These are phyloP conservation scores for Alexandromys oeconomus DNA, from an alignment of 2,797 vertebrate species.

Conservation along the genomic window DNA sequence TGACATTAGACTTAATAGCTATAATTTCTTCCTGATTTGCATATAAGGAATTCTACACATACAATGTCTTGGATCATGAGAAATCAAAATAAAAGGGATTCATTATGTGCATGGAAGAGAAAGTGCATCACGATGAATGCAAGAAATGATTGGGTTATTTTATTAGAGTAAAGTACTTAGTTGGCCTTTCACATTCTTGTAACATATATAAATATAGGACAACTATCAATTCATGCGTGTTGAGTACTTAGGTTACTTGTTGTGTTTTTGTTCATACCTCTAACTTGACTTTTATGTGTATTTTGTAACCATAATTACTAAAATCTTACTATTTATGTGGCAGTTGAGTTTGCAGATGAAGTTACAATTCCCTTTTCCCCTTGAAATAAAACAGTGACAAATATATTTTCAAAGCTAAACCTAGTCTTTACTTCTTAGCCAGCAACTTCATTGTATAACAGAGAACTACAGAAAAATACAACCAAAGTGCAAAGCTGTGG, in stretches of 20 bases:
- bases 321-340: neutral
- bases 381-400: neutral
- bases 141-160: neutral
- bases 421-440: neutral
- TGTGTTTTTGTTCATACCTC: neutral
- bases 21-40: neutral
- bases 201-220: neutral
- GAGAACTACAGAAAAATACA: neutral
- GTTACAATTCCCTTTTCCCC: neutral
- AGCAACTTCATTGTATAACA: neutral
- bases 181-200: neutral
- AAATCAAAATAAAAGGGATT: neutral
- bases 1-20: rapidly evolving
- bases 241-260: neutral
- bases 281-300: neutral
- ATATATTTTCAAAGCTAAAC: too few species aligned
- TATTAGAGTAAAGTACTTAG: neutral
- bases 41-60: neutral
- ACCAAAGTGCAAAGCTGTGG: neutral
- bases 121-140: neutral
- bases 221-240: neutral
- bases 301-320: neutral
- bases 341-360: neutral
- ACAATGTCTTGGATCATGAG: neutral
- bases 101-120: neutral